Evolutionary conservation across 1,140 invertebrate genomes (phyloP), one percentile per base, ranked within the genome.

Genomic region (Anastrepha obliqua): DNA sequence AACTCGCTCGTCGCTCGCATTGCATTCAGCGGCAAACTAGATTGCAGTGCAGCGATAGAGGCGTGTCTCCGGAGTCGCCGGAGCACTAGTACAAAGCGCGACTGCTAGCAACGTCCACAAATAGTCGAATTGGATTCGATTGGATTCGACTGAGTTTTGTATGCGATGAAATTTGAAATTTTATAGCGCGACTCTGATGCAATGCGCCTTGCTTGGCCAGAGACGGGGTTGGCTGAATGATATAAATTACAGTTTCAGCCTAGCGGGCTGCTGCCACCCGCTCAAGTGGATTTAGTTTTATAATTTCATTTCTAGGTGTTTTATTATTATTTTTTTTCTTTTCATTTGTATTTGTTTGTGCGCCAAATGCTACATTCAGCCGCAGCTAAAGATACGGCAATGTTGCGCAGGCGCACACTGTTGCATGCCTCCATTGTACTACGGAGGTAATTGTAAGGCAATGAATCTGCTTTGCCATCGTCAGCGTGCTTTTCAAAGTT

Each of bases 201-300:
- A 81, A 81, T 81, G 47, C 74, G 47, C 74, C 47, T 55, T n/a
- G 44, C 74, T 29, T 55, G 51, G 2, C 51, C 11, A 11, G 51
- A 29, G 47, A 81, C 47, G 74, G 8, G 74, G 74, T 47, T 81
- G 67, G 67, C 67, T 58, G 47, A 81, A 81, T 81, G 47, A 55
- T 81, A 81, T 81, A 81, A 81, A 81, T 81, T 81, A 81, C n/a
- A 81, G 74, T 81, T 81, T 51, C 47, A 81, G 74, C 51, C 47
- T 55, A 29, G 74, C 47, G 74, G 74, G 15, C 47, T 81, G 74
- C 74, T 9, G 47, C 74, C 74, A 81, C 74, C 74, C 74, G 74
- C 74, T 81, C 74, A 58, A 58, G 47, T 15, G 47, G 44, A 47
- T 81, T n/a, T 81, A 74, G 15, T 17, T 74, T 74, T 51, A n/a